Evolutionary conservation across 23 tunicate genomes (phyloP).

Genomic region (Clavelina lepadiformis): DNA sequence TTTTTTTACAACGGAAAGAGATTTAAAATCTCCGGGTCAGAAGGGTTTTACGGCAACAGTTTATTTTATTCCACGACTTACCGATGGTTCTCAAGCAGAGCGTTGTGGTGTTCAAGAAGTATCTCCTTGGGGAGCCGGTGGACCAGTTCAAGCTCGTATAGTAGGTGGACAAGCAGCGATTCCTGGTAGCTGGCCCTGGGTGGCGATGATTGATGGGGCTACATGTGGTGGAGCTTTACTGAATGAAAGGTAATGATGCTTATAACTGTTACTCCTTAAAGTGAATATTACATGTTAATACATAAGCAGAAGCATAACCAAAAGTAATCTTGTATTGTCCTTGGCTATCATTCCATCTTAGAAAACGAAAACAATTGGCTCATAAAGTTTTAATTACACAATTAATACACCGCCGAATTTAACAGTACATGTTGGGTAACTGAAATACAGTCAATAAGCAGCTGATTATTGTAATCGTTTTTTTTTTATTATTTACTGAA

Average conservation of each 20-base stretch:
- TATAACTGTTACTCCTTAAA: too few species aligned
- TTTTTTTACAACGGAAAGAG: constrained; percentile 16
- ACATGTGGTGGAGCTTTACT: constrained; percentile 64
- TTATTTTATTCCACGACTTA: constrained; percentile 19
- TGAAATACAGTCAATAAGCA: too few species aligned
- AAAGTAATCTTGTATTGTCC: too few species aligned
- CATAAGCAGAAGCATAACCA: too few species aligned
- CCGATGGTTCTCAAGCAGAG: neutral
- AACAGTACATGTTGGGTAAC: too few species aligned
- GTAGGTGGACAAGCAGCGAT: constrained; percentile 58
- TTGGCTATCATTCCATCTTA: neutral
- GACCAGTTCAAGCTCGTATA: constrained; percentile 11
- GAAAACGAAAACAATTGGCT: neutral
- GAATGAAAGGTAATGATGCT: constrained; percentile 36
- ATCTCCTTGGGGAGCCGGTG: constrained; percentile 42
- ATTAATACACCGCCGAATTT: too few species aligned
- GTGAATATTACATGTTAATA: too few species aligned
- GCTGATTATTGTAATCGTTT: neutral
- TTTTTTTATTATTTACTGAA: neutral
- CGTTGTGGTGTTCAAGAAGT: constrained; percentile 44
- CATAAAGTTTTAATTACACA: too few species aligned
- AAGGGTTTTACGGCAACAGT: constrained; percentile 63
- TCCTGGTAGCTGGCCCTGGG: constrained; percentile 88
- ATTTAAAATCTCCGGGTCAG: neutral
- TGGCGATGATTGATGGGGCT: constrained; percentile 27